These are phyloP conservation scores for Buphagus erythrorhynchus DNA, from an alignment of 2,797 vertebrate species.

Conservation along the genomic window DNA sequence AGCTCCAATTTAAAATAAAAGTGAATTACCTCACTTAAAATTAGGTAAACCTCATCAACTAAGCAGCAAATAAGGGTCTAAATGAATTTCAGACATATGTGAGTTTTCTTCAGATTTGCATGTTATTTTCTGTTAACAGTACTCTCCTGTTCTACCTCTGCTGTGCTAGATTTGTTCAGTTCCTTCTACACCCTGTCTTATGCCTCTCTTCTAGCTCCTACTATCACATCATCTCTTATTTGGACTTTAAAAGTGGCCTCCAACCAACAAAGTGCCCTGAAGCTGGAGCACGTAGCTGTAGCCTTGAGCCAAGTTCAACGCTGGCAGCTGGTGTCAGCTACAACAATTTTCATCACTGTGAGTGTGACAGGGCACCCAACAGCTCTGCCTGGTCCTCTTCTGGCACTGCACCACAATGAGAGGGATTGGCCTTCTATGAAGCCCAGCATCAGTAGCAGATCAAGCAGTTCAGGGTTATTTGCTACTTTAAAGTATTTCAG, in stretches of 20 bases:
- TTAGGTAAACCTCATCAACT: neutral
- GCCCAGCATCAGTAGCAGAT: neutral
- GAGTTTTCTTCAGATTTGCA: neutral
- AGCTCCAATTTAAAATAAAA: neutral
- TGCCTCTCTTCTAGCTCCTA: neutral
- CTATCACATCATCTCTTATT: neutral
- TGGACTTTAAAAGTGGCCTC: neutral
- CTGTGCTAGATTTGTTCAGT: neutral
- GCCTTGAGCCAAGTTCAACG: neutral
- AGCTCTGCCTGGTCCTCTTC: neutral
- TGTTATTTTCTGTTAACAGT: neutral
- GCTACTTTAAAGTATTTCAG: neutral
- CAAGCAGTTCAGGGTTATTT: neutral
- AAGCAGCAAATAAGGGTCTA: neutral
- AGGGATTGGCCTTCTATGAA: neutral
- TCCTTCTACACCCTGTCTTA: neutral
- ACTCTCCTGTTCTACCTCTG: neutral
- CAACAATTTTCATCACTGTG: neutral
- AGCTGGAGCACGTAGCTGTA: accelerated
- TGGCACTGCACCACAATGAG: neutral
- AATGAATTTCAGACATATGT: neutral
- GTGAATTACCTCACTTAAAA: neutral
- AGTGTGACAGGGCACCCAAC: neutral
- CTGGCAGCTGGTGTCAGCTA: neutral
- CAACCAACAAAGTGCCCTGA: neutral